Percentiles rank a stretch among this genome's conserved stretches.
Evolutionary conservation across 2,113 vertebrate genomes (phyloP).

Genomic region (Mesitornis unicolor): DNA sequence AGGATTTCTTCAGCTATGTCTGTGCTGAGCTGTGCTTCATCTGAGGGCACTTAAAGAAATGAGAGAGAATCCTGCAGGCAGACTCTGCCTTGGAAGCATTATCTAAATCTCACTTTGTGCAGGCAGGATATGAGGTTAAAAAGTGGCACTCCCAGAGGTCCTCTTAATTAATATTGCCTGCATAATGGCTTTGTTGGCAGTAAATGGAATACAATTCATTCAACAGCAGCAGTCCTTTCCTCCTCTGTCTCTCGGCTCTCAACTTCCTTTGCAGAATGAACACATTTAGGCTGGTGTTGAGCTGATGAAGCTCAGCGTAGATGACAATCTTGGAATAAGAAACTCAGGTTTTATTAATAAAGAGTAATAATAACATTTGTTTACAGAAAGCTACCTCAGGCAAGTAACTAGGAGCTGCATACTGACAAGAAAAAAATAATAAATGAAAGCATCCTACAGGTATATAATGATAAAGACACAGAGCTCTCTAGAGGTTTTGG

Average conservation of each 20-base stretch:
- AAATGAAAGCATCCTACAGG: neutral
- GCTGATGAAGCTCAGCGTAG: neutral
- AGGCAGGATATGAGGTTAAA: conserved; percentile 31
- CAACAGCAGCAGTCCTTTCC: neutral
- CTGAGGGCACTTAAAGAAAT: neutral
- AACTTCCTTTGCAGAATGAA: neutral
- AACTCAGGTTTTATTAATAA: neutral
- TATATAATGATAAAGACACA: neutral
- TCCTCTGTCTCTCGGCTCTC: neutral
- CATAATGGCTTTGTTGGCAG: conserved; percentile 39
- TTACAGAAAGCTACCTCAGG: neutral
- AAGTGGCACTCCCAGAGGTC: conserved; percentile 10
- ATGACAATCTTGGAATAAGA: neutral
- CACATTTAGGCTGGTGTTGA: neutral
- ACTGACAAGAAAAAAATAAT: neutral
- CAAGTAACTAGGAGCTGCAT: neutral
- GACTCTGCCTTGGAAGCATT: neutral
- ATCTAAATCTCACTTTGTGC: neutral
- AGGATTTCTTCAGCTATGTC: neutral
- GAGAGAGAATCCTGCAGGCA: neutral
- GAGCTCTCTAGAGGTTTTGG: neutral
- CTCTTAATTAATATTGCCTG: conserved; percentile 51
- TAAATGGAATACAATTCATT: neutral
- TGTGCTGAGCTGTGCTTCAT: neutral
- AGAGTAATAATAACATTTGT: neutral